phyloP scores from a whole-genome alignment of 1,140 invertebrate genomes.

The Neotoxoptera formosana region DNA sequence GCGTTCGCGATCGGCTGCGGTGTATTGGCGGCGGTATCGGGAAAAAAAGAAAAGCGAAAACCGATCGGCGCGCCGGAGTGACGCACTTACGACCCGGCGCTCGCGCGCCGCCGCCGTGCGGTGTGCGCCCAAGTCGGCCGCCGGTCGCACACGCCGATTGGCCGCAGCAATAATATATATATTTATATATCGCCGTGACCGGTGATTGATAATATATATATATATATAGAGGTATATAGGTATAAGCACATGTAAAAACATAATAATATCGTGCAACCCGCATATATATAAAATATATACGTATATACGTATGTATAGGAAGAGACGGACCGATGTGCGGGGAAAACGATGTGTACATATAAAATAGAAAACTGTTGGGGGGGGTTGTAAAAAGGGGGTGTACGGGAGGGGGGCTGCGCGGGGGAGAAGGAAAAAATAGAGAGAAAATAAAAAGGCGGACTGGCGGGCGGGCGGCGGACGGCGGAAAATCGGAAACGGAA shows the following conservation, averaged over 20 bases:
- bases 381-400: too few species aligned
- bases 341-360: not conserved
- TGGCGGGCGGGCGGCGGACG: not conserved
- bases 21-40: conserved; percentile 27
- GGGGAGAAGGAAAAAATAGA: not conserved
- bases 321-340: not conserved
- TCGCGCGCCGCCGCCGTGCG: conserved; percentile 5
- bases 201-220: conserved; percentile 34
- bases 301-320: too few species aligned
- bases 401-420: not conserved
- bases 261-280: not conserved
- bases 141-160: not conserved
- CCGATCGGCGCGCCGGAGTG: conserved; percentile 21
- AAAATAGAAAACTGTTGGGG: not conserved
- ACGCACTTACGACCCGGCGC: not conserved
- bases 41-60: conserved; percentile 24
- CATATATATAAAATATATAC: not conserved
- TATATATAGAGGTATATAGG: too few species aligned
- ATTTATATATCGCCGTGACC: conserved; percentile 19
- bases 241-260: not conserved
- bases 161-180: too few species aligned
- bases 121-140: not conserved
- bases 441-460: not conserved
- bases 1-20: not conserved
- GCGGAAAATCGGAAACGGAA: not conserved